Base-by-base conservation (phyloP, 2,888 invertebrate genomes). In the Napeogenes inachia region DNA sequence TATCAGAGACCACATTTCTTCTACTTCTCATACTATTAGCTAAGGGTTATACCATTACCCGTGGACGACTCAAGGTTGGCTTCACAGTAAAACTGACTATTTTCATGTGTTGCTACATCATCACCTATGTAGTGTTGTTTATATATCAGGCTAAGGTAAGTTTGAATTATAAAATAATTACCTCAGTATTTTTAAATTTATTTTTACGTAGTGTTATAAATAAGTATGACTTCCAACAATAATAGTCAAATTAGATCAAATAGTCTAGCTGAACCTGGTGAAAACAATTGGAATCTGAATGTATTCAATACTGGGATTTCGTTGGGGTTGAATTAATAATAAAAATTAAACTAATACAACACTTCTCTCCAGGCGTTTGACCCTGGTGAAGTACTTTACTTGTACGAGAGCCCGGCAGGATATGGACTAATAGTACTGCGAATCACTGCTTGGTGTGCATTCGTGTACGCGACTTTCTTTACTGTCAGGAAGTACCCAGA, bases 361-460 rank as follows among this genome's bases (percentile, higher is more conserved):
- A 65, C 70, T 64, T 68, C 67, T 70, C 77, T 79, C 0, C 80
- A 96, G 95, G 93, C 94, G 1, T 98, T 98, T 78, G 98, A 98
- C 82, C 97, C 98, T 0, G 98, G 97, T 2, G 92, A 95, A 82
- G 98, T 98, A 0, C 80, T 97, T 12, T 98, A 98, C 77, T 81
- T 97, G 2, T 98, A 97, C 76, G 98, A 98, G 85, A 97, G 97
- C 53, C 95, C 96, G 0, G 96, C 97, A 0, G 98, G 98, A 0
- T 96, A 97, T 74, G 94, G 95, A 0, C 85, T 98, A 5, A 93
- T 97, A 10, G 91, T 93, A 4, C 81, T 98, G 59, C 92, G 97
- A 54, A 84, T 96, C 0, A 73, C 94, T 0, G 96, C 96, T 0
- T 98, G 98, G 97, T 88, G 93, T 64, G 95, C 97, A 89, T 98